Evolutionary conservation across 2,797 vertebrate species (phyloP).

Genomic region (Tenualosa thibaudeaui): DNA sequence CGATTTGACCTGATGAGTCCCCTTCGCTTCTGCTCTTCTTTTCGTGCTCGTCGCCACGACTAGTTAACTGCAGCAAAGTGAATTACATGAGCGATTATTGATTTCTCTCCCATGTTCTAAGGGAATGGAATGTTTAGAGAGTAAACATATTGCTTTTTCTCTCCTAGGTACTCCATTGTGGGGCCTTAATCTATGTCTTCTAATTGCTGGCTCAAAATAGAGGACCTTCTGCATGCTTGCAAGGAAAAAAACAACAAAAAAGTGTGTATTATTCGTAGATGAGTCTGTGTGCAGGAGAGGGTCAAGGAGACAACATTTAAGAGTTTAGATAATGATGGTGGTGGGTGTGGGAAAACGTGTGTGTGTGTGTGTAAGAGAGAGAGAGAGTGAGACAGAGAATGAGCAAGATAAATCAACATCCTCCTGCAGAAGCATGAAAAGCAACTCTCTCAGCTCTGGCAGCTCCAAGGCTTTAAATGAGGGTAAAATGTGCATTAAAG

Average conservation of each 20-base stretch:
- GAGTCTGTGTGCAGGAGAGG: background rate
- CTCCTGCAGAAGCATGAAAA: background rate
- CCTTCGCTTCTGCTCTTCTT: constrained; percentile 46
- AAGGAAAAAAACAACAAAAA: background rate
- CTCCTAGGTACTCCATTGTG: constrained; percentile 58
- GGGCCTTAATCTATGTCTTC: constrained; percentile 50
- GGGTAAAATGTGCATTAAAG: constrained; percentile 40
- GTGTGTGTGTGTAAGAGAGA: background rate
- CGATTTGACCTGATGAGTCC: constrained; percentile 36
- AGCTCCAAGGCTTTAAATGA: constrained; percentile 31
- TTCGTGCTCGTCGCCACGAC: constrained; percentile 21
- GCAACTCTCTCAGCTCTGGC: background rate
- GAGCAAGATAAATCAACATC: constrained; percentile 41
- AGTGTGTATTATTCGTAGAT: constrained; percentile 19
- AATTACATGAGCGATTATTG: constrained; percentile 71
- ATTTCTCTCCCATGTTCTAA: constrained; percentile 66
- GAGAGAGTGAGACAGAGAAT: background rate
- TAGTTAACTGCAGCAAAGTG: constrained; percentile 66
- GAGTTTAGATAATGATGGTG: too few species aligned
- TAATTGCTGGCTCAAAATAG: constrained; percentile 64
- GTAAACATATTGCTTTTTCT: constrained; percentile 64
- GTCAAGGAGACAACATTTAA: background rate
- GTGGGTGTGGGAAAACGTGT: constrained; percentile 8
- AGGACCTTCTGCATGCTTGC: constrained; percentile 49
- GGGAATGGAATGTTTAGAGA: constrained; percentile 58